Evolutionary conservation across 2,113 vertebrate genomes (phyloP).

Genomic region (Daboia siamensis): DNA sequence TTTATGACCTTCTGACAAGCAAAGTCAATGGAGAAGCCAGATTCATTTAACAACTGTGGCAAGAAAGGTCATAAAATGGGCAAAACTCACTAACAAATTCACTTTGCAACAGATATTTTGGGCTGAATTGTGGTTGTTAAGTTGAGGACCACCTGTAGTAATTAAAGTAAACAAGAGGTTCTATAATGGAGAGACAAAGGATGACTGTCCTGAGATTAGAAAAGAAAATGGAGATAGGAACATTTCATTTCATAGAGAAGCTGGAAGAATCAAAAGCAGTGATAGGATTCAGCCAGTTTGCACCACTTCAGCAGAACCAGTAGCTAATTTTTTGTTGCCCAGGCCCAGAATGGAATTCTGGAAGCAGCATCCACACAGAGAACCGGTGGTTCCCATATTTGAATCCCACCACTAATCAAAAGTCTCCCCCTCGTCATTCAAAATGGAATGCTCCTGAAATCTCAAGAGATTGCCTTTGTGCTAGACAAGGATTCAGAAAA

Average conservation of each 20-base stretch:
- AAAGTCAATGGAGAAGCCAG: neutral
- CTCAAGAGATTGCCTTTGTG: neutral
- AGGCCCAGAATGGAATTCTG: no score
- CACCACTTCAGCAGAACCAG: no score
- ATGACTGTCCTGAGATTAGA: neutral
- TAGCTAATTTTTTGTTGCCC: no score
- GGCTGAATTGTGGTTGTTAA: neutral
- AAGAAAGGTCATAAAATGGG: neutral
- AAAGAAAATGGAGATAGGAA: neutral
- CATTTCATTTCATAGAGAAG: neutral
- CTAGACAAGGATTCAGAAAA: neutral
- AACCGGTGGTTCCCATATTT: no score
- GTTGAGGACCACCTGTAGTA: neutral
- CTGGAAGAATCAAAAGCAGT: neutral
- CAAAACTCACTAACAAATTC: neutral
- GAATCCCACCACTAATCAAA: neutral
- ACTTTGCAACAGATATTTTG: neutral
- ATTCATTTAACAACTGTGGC: neutral
- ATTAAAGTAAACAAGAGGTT: neutral
- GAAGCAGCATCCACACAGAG: no score
- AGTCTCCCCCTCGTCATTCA: neutral
- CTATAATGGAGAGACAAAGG: neutral
- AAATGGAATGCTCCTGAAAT: neutral
- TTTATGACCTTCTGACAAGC: neutral
- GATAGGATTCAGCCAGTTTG: no score